phyloP scores from a whole-genome alignment of 2,888 invertebrate genomes.

The Epinotia demarniana region DNA sequence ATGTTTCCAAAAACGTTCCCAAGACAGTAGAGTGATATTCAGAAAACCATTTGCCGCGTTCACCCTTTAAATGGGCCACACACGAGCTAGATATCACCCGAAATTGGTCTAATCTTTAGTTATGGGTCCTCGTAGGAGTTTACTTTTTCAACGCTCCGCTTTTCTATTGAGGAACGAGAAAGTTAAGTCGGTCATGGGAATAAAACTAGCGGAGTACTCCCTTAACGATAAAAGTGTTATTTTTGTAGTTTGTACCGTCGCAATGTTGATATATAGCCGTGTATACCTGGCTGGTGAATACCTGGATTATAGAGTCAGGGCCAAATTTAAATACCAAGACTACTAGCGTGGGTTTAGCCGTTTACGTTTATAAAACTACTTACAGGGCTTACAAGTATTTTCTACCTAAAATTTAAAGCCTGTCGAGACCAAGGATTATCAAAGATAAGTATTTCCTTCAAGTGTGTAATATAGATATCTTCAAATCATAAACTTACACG shows the following conservation, averaged over 20 bases:
- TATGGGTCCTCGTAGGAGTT: slow-evolving; percentile 63
- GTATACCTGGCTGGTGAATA: too few relatives aligned
- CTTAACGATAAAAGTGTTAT: slow-evolving; percentile 42
- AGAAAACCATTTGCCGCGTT: slow-evolving; percentile 68
- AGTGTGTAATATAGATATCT: too few relatives aligned
- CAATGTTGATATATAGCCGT: not conserved
- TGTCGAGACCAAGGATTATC: too few relatives aligned
- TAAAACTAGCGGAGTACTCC: slow-evolving; percentile 33
- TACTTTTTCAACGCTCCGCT: slow-evolving; percentile 55
- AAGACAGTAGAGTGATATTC: slow-evolving; percentile 61
- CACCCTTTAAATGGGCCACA: slow-evolving; percentile 65
- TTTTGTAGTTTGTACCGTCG: not conserved
- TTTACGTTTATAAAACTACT: not conserved
- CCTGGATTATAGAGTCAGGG: not conserved
- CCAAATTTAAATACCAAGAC: not conserved
- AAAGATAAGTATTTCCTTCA: too few relatives aligned
- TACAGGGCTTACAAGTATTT: not conserved
- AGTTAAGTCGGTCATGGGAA: slow-evolving; percentile 47
- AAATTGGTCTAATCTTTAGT: slow-evolving; percentile 75
- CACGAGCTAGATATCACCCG: slow-evolving; percentile 64
- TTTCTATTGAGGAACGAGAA: slow-evolving; percentile 47
- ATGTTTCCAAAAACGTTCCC: slow-evolving; percentile 55
- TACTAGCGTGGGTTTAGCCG: not conserved
- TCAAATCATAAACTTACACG: too few relatives aligned
- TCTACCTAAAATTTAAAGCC: too few relatives aligned